Evolutionary conservation across 1,140 invertebrate genomes (phyloP), one percentile per base, ranked within the genome.

Genomic region (Apocrypta bakeri): DNA sequence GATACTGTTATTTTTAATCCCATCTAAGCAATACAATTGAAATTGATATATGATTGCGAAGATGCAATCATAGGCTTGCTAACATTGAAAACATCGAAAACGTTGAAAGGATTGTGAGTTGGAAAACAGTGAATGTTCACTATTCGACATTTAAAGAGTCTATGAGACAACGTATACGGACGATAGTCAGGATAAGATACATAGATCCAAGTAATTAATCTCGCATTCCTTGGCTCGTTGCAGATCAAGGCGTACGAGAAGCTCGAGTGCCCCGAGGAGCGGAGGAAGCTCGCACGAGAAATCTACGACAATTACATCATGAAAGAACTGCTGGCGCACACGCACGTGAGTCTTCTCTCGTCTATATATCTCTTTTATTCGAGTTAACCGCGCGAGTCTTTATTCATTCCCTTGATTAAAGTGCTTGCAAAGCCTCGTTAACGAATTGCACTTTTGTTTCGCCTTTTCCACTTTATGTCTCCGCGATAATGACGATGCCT

Each of bases 221-320:
- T 14, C 48, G 17, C 48, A 21, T 56, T 14, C 14, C 21, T 21
- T 56, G 29, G 40, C 71, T 83, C 40, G 12, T 78, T 82, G 24
- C 94, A 99, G 98, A 99, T 99, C 90, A 99, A 98, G 94, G 95
- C 96, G 91, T 99, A 98, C 93, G 98, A 99, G 94, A 99, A 99
- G 94, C 93, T 99, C 88, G 99, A 99, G 92, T 98, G 97, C 88
- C 95, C 97, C 56, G 98, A 99, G 87, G 99, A 99, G 87, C 94
- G 98, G 91, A 95, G 97, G 93, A 97, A 97, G 91, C 95, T 97
- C 87, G 98, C 98, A 75, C 95, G 97, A 90, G 97, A 99, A 92
- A 98, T 99, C 89, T 99, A 99, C 93, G 99, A 99, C 93, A 99
- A 99, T 94, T 99, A 98, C 94, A 99, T 99, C 89, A 99, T 99